Evolutionary conservation across 2,888 invertebrate species (phyloP).

Genomic region (Nomada fucata): DNA sequence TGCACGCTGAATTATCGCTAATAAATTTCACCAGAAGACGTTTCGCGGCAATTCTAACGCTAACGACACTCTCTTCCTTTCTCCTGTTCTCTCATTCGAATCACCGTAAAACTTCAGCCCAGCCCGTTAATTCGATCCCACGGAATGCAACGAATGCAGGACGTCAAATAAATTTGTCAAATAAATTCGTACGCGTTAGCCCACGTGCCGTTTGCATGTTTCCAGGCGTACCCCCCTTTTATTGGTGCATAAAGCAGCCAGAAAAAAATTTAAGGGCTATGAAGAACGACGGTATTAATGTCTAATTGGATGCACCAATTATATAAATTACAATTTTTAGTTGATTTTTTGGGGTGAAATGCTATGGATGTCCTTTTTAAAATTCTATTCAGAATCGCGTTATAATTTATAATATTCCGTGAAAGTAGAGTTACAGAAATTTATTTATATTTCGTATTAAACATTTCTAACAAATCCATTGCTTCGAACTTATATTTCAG

Average conservation of each 20-base stretch:
- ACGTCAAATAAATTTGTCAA: constrained; percentile 54
- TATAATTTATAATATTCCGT: too few relatives aligned
- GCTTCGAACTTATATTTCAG: too few relatives aligned
- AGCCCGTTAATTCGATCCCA: constrained; percentile 37
- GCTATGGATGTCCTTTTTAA: too few relatives aligned
- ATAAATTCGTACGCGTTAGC: constrained; percentile 54
- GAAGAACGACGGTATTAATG: too few relatives aligned
- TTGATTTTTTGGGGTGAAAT: too few relatives aligned
- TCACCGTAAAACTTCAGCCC: constrained; percentile 36
- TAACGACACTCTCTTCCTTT: constrained; percentile 5
- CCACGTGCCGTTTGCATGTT: constrained; percentile 13
- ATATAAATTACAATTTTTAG: too few relatives aligned
- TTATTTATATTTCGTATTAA: too few relatives aligned
- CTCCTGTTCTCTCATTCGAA: constrained; percentile 24
- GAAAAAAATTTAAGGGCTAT: neutral
- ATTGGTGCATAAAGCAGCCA: neutral
- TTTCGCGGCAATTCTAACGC: constrained; percentile 34
- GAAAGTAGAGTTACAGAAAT: too few relatives aligned
- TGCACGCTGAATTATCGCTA: constrained; percentile 28
- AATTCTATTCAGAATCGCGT: too few relatives aligned
- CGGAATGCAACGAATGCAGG: constrained; percentile 37
- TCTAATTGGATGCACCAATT: too few relatives aligned
- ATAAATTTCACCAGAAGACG: constrained; percentile 27
- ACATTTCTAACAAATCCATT: too few relatives aligned
- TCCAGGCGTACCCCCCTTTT: neutral